Evolutionary conservation across 2,888 invertebrate genomes (phyloP), one percentile per base, ranked within the genome.

Genomic region (Pimpla rufipes): DNA sequence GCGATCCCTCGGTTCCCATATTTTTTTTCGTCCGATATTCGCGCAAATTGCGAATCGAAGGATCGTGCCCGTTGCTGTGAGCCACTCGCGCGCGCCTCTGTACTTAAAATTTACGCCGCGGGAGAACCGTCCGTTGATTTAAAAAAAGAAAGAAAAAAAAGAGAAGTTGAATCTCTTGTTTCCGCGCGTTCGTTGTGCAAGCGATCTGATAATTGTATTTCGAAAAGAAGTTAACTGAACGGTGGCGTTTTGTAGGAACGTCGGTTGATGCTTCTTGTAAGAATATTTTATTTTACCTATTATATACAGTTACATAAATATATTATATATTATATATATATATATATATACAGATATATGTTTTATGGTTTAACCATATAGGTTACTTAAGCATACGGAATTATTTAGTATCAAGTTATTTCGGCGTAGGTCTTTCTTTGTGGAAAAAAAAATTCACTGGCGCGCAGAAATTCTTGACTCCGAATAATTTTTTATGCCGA

Each of bases 201-300:
- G 29, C n/a, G 52, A 67, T n/a, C 67, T 59, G 50, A 74, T 7
- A 78, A 76, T 79, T 79, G 55, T 79, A 71, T 79, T 79, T 77
- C 23, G 40, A 75, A 67, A 8, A 75, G 57, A 21, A 67, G 40
- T 76, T 42, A 18, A 67, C 35, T 16, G 64, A 29, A 29, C 62
- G 10, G 21, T 23, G 55, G 29, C 73, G 55, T 70, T 45, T 73
- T 62, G n/a, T 35, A 10, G 18, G 45, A 79, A 71, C 52, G 52
- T 57, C 37, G 47, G 7, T 75, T 8, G 59, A 79, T 83, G 80
- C 86, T 85, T 88, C 82, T 89, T 88, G 88, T 90, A 90, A 91
- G 90, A 90, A 90, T 91, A 90, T 88, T 90, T 90, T 90, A 90
- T 90, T 90, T 89, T 86, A 88, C 84, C 85, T 88, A 89, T 89